phyloP scores from a whole-genome alignment of 2,113 vertebrate species.

The Uria aalge region DNA sequence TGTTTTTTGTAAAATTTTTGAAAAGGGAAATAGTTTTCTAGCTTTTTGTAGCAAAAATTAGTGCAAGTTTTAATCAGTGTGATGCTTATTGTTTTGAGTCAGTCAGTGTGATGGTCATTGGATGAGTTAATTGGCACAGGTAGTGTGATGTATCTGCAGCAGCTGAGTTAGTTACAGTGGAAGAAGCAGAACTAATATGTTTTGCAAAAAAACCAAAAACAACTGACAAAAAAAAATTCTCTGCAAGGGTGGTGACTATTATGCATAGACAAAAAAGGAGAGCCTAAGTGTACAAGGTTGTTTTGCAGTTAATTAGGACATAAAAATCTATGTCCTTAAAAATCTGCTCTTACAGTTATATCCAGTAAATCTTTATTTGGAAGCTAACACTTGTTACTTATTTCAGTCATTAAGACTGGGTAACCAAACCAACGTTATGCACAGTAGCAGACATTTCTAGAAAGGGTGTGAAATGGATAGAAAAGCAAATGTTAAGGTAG shows the following conservation, averaged over 20 bases:
- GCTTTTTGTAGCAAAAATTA: neutral
- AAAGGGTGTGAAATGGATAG: neutral
- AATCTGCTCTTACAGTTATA: neutral
- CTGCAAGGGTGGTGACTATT: neutral
- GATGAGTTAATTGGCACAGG: neutral
- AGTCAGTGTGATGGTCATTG: neutral
- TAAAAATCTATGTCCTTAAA: neutral
- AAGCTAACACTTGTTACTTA: neutral
- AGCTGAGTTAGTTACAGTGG: neutral
- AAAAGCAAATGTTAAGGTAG: neutral
- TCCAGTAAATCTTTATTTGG: neutral
- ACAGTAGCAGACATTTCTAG: neutral
- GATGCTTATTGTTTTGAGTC: neutral
- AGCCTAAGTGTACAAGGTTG: neutral
- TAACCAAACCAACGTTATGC: neutral
- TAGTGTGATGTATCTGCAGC: neutral
- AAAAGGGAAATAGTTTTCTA: neutral
- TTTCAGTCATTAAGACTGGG: neutral
- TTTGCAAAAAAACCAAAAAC: neutral
- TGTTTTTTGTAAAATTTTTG: neutral
- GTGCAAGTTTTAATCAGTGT: neutral
- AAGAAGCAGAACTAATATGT: neutral
- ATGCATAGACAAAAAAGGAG: neutral
- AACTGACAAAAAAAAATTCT: neutral
- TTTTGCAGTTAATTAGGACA: neutral